Evolutionary conservation across 1,140 invertebrate genomes (phyloP).

Genomic region (Papilio xuthus): DNA sequence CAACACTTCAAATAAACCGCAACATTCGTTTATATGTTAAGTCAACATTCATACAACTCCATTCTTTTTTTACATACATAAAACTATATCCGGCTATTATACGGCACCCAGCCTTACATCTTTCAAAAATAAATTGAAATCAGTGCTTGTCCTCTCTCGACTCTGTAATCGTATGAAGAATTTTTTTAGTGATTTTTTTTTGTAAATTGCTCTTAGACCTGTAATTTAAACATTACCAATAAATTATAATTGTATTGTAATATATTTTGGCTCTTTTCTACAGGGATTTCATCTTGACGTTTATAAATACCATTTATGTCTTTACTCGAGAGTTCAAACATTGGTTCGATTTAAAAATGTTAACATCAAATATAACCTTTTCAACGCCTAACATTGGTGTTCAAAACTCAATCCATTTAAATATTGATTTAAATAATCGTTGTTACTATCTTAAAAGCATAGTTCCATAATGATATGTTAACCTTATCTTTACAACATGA

Average conservation of each 20-base stretch:
- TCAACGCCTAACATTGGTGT: background rate
- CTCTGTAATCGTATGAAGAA: no score
- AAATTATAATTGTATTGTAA: no score
- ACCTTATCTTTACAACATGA: background rate
- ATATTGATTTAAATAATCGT: background rate
- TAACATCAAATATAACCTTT: background rate
- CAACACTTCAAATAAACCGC: slow-evolving; percentile 26
- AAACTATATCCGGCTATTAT: background rate
- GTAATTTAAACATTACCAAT: no score
- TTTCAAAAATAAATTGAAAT: no score
- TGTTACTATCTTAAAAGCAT: slow-evolving; percentile 13
- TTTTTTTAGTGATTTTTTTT: no score
- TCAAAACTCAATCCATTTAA: background rate
- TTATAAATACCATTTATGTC: background rate
- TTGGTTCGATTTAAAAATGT: background rate
- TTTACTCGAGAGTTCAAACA: background rate
- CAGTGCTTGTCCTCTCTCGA: no score
- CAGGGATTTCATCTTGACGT: background rate
- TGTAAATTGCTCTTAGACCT: no score
- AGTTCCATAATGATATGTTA: background rate
- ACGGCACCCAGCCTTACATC: no score
- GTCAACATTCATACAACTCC: background rate
- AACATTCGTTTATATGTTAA: background rate
- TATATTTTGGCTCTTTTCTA: no score
- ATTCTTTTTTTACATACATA: background rate